Base-by-base conservation (phyloP, 2,888 invertebrate genomes). In the Cryptocephalus primarius region DNA sequence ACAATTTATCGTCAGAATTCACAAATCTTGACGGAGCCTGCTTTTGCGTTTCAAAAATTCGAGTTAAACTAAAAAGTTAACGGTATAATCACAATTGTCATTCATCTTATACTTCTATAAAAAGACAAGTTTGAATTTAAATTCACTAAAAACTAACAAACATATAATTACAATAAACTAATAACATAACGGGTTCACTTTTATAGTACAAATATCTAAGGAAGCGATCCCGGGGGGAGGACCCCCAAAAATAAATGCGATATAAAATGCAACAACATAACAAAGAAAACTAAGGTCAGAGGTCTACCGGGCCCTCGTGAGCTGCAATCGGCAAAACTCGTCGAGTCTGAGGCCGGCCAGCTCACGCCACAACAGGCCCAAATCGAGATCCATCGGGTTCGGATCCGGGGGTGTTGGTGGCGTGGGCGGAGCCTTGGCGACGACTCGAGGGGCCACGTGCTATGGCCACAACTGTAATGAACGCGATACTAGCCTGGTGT, bases 401-500 rank as follows among this genome's bases (percentile, higher is more conserved):
- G 58, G 56, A 46, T 55, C 58, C 46, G 59, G 56, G 9, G 61
- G 60, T n/a, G 57, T 48, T 39, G 57, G 56, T 33, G 60, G 60
- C 53, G 61, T 50, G 36, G 61, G 57, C 44, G 60, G 58, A 44
- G 58, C 54, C 56, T 60, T 58, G 60, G 64, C 72, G 70, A 65
- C 69, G 67, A 56, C 58, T 71, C 78, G 79, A 78, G 67, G 65
- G 65, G 67, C 83, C 79, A 80, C 75, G 78, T 83, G 88, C 88
- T 88, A 89, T 84, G 88, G 88, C 85, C 86, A 85, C 82, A 83
- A 78, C 73, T 83, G 82, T 57, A 82, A 74, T 41, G 65, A 49
- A 48, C 68, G 65, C 52, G 60, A 55, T 53, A 58, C 75, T 75
- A 82, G 82, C 72, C 86, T 83, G 63, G 85, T 80, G 78, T 85